These are phyloP conservation scores for Gerris lacustris DNA, from an alignment of 2,888 invertebrate genomes.

Conservation along the genomic window DNA sequence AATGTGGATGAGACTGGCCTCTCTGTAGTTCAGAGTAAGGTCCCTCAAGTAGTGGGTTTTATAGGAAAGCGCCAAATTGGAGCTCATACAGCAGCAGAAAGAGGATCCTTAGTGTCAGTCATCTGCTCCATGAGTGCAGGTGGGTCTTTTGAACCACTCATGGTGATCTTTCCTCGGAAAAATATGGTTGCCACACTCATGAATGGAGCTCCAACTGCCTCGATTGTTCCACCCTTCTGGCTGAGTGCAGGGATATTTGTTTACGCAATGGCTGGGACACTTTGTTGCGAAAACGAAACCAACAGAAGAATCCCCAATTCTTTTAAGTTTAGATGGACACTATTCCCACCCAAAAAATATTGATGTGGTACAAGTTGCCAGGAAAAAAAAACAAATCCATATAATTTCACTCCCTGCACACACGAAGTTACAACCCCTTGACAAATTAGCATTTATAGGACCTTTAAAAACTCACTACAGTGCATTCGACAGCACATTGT, in stretches of 20 bases:
- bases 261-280: slow-evolving; percentile 34
- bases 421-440: no score
- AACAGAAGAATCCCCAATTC: slow-evolving; percentile 27
- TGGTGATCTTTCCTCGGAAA: slow-evolving; percentile 34
- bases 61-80: slow-evolving; percentile 34
- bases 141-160: slow-evolving; percentile 33
- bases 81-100: slow-evolving; percentile 33
- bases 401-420: no score
- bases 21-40: no score
- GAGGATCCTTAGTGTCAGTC: slow-evolving; percentile 32
- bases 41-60: slow-evolving; percentile 31
- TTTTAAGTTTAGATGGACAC: slow-evolving; percentile 28
- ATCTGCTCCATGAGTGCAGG: slow-evolving; percentile 32
- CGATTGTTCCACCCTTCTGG: slow-evolving; percentile 32
- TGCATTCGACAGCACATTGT: no score
- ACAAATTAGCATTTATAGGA: no score
- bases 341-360: slow-evolving; percentile 23
- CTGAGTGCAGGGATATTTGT: slow-evolving; percentile 33
- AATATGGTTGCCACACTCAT: slow-evolving; percentile 32
- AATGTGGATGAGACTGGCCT: no score
- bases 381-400: no score
- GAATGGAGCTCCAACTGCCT: slow-evolving; percentile 33
- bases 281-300: slow-evolving; percentile 30
- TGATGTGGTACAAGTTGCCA: no score
- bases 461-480: no score